Conservation (phyloP, 2,797 vertebrate genomes). For the Gastrophryne carolinensis region DNA sequence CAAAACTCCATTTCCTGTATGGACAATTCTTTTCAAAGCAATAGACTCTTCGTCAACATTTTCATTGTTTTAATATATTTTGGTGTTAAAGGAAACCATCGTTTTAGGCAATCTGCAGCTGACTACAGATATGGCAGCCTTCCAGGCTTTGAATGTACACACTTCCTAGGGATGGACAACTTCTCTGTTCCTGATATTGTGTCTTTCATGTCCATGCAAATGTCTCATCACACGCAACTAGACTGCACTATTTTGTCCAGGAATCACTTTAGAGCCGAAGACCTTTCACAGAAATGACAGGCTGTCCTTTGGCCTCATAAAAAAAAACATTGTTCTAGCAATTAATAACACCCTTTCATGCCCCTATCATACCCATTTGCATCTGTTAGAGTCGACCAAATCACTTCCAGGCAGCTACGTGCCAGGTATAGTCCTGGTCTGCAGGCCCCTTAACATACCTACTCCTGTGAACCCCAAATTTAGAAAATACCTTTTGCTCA, state of each 20-base stretch:
- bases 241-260: not conserved
- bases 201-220: conserved; percentile 35
- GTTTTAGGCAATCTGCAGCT: conserved; percentile 31
- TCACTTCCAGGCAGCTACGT: too few species aligned
- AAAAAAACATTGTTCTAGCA: not conserved
- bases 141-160: conserved; percentile 23
- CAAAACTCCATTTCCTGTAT: conserved; percentile 37
- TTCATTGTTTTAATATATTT: conserved; percentile 42
- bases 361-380: too few species aligned
- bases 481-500: too few species aligned
- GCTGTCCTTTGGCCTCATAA: not conserved
- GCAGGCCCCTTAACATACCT: too few species aligned
- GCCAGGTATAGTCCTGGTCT: too few species aligned
- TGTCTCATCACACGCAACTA: conserved; percentile 6
- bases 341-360: not conserved
- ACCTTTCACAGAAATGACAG: not conserved
- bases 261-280: not conserved
- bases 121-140: conserved; percentile 4
- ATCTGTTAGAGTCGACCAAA: too few species aligned
- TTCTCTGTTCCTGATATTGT: conserved; percentile 23
- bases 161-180: conserved; percentile 21
- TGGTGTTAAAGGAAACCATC: conserved; percentile 35
- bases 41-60: conserved; percentile 39
- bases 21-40: conserved; percentile 19
- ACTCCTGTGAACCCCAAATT: too few species aligned